These are phyloP conservation scores for Gadopsis marmoratus DNA, from an alignment of 2,797 vertebrate species.

Conservation along the genomic window DNA sequence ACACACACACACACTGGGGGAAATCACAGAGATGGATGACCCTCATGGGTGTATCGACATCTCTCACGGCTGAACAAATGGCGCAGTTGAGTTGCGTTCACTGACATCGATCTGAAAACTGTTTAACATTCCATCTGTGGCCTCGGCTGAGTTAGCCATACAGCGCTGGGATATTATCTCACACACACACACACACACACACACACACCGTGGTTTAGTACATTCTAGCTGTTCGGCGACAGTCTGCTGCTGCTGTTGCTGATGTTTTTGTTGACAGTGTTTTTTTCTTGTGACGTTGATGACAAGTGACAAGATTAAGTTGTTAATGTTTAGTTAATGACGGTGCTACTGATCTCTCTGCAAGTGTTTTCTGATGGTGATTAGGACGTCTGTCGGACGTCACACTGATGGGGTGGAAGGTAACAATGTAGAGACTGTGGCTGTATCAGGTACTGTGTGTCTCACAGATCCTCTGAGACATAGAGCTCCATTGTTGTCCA, in stretches of 20 bases:
- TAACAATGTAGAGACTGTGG: background rate
- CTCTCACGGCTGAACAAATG: slow-evolving; percentile 98
- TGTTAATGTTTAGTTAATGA: slow-evolving; percentile 2
- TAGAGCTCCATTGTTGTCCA: background rate
- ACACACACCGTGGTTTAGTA: slow-evolving; percentile 13
- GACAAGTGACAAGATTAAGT: slow-evolving; percentile 4
- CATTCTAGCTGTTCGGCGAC: slow-evolving; percentile 24
- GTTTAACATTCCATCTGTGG: slow-evolving; percentile 93
- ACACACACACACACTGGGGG: slow-evolving; percentile 81
- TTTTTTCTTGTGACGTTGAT: background rate
- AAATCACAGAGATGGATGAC: slow-evolving; percentile 98
- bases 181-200: slow-evolving; percentile 23
- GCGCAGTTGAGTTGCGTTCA: slow-evolving; percentile 97
- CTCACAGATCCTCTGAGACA: background rate
- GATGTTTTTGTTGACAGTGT: slow-evolving; percentile 17
- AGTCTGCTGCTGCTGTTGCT: background rate
- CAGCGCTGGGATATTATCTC: slow-evolving; percentile 60
- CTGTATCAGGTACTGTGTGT: too few species aligned
- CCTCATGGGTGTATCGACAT: slow-evolving; percentile 98
- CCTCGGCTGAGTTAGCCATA: slow-evolving; percentile 89
- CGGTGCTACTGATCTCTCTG: slow-evolving; percentile 16
- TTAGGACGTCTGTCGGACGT: slow-evolving; percentile 11
- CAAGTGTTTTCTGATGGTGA: slow-evolving; percentile 16
- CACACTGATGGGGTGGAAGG: slow-evolving; percentile 1
- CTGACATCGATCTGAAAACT: slow-evolving; percentile 92